Base-by-base conservation (phyloP, 2,888 invertebrate species). In the Pedicia rivosa region DNA sequence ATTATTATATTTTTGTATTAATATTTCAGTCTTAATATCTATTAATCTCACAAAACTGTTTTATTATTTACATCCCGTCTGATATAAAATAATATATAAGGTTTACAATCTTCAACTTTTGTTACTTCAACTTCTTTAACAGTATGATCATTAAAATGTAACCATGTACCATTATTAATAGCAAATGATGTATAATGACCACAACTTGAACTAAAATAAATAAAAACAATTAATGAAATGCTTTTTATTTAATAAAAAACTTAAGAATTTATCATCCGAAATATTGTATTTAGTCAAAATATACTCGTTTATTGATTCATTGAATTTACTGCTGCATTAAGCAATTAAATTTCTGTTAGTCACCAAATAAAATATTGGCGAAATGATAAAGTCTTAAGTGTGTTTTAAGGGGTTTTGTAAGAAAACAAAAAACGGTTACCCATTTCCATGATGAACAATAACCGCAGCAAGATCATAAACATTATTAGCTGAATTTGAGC, bases 111-210 rank as follows among this genome's bases (percentile, higher is more conserved):
- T 13, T 74, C 74, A 34, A 86, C 83, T 2, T 74, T 68, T 31
- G 74, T 68, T 15, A 72, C 68, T n/a, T 43, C 37, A 15, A 51
- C 51, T 40, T 51, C 49, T 25, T 80, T 71, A n/a, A 86, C 84
- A 2, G 75, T 72, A 50, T 81, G 78, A 62, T 86, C 86, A 64
- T 86, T 83, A 66, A 83, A 86, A 59, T 83, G 82, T 63, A 78
- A 78, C 86, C 84, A 86, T 46, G 74, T 74, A 34, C 74, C 74
- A 47, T 78, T 78, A 64, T 80, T 78, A 47, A 74, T 72, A 32
- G 82, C 83, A 61, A 80, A 84, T 42, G 84, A 77, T 39, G 84
- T 83, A 65, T 86, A 86, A 59, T 86, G 84, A 24, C 86, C 86
- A 24, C 80, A 82, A 1, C 79, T 81, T 36, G 80, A 79, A 15